Conservation (phyloP, 2,888 invertebrate species). For the Rhodophaea formosa region DNA sequence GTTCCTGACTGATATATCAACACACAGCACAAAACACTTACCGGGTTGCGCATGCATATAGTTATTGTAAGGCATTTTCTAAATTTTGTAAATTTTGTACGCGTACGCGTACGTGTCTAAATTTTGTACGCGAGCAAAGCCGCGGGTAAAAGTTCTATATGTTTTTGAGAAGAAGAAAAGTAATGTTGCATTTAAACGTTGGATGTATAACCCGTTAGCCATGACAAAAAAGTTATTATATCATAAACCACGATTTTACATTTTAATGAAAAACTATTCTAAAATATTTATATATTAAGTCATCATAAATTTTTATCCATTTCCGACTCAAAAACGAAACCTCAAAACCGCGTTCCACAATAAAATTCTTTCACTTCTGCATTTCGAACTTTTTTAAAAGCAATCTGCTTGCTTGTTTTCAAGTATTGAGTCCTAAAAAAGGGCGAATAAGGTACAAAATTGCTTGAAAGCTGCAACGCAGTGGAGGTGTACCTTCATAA, state of each 20-base stretch:
- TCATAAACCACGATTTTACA: neutral
- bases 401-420: slow-evolving; percentile 19
- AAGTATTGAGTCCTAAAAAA: slow-evolving; percentile 22
- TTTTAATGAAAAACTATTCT: neutral
- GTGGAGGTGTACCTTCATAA: slow-evolving; percentile 41
- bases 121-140: too few species aligned
- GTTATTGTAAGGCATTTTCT: too few species aligned
- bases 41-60: too few species aligned
- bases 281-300: neutral
- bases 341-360: slow-evolving; percentile 26
- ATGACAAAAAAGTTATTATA: too few species aligned
- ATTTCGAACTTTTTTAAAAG: slow-evolving; percentile 29
- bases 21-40: too few species aligned
- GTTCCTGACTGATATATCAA: too few species aligned
- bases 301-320: neutral
- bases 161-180: too few species aligned
- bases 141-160: too few species aligned
- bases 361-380: slow-evolving; percentile 41
- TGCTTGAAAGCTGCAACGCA: slow-evolving; percentile 21
- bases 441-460: slow-evolving; percentile 41
- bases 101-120: too few species aligned
- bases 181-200: too few species aligned
- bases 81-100: too few species aligned
- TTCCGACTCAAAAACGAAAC: slow-evolving; percentile 7
- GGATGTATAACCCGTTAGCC: too few species aligned